Evolutionary conservation across 2,113 vertebrate genomes (phyloP).

Genomic region (Notothenia coriiceps): DNA sequence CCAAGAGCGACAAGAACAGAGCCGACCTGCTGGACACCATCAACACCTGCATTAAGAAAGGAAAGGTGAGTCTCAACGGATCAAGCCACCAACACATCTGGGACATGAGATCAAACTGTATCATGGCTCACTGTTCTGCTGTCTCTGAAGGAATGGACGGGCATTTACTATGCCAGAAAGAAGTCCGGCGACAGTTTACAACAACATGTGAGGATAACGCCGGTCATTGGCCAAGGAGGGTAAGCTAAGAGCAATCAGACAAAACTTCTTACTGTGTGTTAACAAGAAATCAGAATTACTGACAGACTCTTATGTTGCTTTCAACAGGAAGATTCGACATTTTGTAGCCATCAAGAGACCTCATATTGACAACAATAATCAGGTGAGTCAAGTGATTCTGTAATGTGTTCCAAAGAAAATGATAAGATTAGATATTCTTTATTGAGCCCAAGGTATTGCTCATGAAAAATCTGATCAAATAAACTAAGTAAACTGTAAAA

Average conservation of each 20-base stretch:
- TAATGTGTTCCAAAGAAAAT: background rate
- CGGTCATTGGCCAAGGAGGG: constrained; percentile 96
- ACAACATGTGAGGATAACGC: constrained; percentile 94
- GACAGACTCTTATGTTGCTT: constrained; percentile 46
- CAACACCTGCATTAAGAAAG: constrained; percentile 94
- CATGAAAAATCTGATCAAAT: too few relatives aligned
- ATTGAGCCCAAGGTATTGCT: too few relatives aligned
- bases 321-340: constrained; percentile 94
- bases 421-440: too few relatives aligned
- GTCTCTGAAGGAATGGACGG: constrained; percentile 93
- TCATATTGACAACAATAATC: constrained; percentile 92
- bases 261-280: background rate
- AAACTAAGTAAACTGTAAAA: too few relatives aligned
- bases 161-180: constrained; percentile 91
- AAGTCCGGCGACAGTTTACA: constrained; percentile 95
- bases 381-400: constrained; percentile 80
- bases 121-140: background rate
- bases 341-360: constrained; percentile 95
- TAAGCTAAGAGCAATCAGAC: constrained; percentile 71
- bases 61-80: constrained; percentile 86
- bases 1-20: constrained; percentile 92
- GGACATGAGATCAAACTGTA: background rate
- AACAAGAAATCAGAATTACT: background rate
- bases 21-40: constrained; percentile 93
- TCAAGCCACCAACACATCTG: background rate